phyloP scores from a whole-genome alignment of 2,113 vertebrate genomes.

The Callipepla squamata region DNA sequence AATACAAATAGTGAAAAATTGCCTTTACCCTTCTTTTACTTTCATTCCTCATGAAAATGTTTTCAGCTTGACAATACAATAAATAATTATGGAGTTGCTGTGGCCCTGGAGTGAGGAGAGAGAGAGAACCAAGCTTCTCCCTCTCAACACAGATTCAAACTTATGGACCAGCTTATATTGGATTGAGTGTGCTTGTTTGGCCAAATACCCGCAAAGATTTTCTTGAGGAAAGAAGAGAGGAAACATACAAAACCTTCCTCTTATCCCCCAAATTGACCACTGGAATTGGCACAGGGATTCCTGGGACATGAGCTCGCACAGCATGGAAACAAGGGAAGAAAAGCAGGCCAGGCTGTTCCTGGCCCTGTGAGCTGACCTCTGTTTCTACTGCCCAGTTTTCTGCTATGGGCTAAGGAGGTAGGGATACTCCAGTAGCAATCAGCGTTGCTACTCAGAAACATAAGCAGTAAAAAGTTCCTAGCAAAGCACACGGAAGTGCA shows the following conservation, averaged over 20 bases:
- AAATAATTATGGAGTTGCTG: conserved; percentile 42
- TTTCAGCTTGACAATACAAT: conserved; percentile 45
- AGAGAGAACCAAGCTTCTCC: not conserved
- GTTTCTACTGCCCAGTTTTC: not conserved
- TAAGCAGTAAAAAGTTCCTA: not conserved
- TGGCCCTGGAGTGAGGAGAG: not conserved
- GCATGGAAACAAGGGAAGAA: not conserved
- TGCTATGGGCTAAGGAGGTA: not conserved
- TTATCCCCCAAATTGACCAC: not conserved
- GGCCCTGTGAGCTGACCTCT: not conserved
- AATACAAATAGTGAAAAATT: conserved; percentile 50
- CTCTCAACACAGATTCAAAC: not conserved
- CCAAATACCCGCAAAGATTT: not conserved
- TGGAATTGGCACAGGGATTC: not conserved
- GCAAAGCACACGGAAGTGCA: not conserved
- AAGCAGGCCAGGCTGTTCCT: not conserved
- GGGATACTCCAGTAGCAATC: not conserved
- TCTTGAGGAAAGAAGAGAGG: not conserved
- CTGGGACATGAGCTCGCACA: not conserved
- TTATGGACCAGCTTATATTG: not conserved
- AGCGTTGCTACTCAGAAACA: not conserved
- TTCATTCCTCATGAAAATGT: conserved; percentile 51
- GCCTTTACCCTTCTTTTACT: conserved; percentile 48
- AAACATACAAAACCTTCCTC: not conserved
- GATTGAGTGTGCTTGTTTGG: not conserved